Conservation (phyloP, 2,888 invertebrate species). For the Agapostemon virescens region DNA sequence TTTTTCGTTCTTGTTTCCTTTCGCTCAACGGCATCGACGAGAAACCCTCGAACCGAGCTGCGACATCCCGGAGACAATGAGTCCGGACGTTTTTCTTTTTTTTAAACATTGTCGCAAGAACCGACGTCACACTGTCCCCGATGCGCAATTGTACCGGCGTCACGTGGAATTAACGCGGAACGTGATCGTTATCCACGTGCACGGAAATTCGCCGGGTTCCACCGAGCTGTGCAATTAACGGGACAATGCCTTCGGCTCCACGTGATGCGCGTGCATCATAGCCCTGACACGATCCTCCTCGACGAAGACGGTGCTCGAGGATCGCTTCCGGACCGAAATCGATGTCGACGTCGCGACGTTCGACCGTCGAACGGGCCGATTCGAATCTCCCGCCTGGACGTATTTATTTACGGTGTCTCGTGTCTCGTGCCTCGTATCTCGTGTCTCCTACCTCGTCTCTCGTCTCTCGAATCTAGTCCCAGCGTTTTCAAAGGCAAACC, state of each 20-base stretch:
- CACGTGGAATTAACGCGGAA: conserved; percentile 53
- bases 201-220: conserved; percentile 34
- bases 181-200: conserved; percentile 55
- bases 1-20: background rate
- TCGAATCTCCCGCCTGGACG: background rate
- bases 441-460: too few relatives aligned
- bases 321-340: background rate
- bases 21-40: too few relatives aligned
- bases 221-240: conserved; percentile 54
- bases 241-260: conserved; percentile 49
- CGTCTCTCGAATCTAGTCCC: background rate
- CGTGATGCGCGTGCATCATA: conserved; percentile 42
- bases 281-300: background rate
- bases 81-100: background rate
- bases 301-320: background rate
- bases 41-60: too few relatives aligned
- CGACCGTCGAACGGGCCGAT: background rate
- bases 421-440: too few relatives aligned
- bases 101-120: conserved; percentile 1
- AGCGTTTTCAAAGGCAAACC: background rate
- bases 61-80: background rate
- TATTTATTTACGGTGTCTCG: background rate
- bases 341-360: background rate
- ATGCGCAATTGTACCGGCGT: conserved; percentile 20
- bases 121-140: background rate